These are phyloP conservation scores for Conops quadrifasciatus DNA, from an alignment of 2,888 invertebrate species.

Conservation along the genomic window DNA sequence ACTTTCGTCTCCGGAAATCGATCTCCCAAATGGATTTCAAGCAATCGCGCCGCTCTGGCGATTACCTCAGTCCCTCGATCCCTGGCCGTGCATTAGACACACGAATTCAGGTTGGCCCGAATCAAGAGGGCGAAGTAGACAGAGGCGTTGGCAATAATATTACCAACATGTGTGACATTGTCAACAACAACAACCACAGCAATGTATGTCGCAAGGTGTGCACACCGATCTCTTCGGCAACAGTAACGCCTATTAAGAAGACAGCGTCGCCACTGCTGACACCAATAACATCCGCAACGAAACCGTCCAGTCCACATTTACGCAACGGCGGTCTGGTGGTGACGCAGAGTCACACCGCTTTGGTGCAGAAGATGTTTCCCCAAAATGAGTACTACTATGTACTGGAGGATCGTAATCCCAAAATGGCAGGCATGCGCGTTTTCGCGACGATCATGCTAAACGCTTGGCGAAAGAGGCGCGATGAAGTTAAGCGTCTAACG, in stretches of 20 bases:
- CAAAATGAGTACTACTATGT: conserved; percentile 41
- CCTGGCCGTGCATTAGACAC: neutral
- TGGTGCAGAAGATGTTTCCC: conserved; percentile 42
- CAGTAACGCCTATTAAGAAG: neutral
- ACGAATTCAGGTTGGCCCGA: neutral
- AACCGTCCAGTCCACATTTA: neutral
- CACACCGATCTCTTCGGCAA: neutral
- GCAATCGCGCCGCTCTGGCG: conserved; percentile 50
- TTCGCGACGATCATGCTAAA: conserved; percentile 61
- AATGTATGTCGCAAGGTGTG: neutral
- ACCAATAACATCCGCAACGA: neutral
- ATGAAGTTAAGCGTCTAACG: conserved; percentile 57
- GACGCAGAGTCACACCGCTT: conserved; percentile 32
- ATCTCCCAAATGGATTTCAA: conserved; percentile 60
- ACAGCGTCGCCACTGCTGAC: neutral
- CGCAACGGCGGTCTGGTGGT: conserved; percentile 22
- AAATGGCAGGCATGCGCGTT: conserved; percentile 58
- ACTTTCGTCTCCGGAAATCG: conserved; percentile 55
- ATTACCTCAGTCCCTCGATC: conserved; percentile 38
- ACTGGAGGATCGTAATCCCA: conserved; percentile 46
- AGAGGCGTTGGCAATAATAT: neutral
- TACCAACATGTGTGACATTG: conserved; percentile 14
- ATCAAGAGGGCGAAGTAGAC: neutral
- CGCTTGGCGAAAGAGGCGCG: conserved; percentile 61
- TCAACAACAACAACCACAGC: too few species aligned